Evolutionary conservation across 2,888 invertebrate species (phyloP).

Genomic region (Spodoptera littoralis): DNA sequence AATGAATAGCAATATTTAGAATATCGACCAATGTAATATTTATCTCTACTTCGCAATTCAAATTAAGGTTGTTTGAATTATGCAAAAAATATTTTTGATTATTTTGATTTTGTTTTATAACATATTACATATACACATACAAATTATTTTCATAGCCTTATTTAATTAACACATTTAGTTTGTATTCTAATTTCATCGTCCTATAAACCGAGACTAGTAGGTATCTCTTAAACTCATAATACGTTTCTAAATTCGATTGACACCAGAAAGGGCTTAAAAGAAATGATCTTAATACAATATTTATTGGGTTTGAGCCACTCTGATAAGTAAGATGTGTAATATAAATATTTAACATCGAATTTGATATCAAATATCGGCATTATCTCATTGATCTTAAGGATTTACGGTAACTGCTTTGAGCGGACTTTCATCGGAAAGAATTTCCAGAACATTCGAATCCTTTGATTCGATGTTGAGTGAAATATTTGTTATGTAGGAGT

Average conservation of each 20-base stretch:
- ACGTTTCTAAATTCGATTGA: not conserved
- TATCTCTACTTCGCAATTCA: no score
- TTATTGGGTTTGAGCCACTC: conserved; percentile 27
- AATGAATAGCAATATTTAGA: no score
- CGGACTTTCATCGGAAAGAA: conserved; percentile 12
- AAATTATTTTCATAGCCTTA: no score
- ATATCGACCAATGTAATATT: no score
- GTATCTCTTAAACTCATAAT: not conserved
- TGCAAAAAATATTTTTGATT: no score
- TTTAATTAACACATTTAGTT: no score
- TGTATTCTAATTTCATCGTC: no score
- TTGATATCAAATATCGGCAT: conserved; percentile 38
- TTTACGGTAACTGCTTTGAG: conserved; percentile 41
- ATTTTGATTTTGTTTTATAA: no score
- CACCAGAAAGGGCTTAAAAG: conserved; percentile 10
- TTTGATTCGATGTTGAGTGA: conserved; percentile 6
- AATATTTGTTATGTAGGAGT: not conserved
- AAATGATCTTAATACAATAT: conserved; percentile 35
- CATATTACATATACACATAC: no score
- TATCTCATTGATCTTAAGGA: conserved; percentile 46
- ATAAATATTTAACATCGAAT: conserved; percentile 50
- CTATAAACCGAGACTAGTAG: no score
- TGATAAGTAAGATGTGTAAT: conserved; percentile 32
- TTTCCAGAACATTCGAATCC: conserved; percentile 7
- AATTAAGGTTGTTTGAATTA: no score